Percentiles rank a stretch among this genome's conserved stretches.
These are phyloP conservation scores for Lamproptera curius DNA, from an alignment of 2,888 invertebrate genomes.

Conservation along the genomic window DNA sequence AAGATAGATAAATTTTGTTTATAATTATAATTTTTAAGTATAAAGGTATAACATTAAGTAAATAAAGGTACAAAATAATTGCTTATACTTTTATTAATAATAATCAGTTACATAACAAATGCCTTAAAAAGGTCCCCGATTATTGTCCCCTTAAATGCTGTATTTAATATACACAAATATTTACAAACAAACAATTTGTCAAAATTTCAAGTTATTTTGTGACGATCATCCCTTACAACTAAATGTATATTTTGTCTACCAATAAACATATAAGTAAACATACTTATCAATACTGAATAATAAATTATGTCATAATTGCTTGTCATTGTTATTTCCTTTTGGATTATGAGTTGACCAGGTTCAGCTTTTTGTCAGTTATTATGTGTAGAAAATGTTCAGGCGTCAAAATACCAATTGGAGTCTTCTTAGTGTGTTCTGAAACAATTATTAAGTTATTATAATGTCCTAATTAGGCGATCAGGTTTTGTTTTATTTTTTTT, in stretches of 20 bases:
- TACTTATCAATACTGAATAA: conserved; percentile 19
- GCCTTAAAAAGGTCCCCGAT: conserved; percentile 11
- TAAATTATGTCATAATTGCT: conserved; percentile 5
- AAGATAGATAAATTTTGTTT: too few species aligned
- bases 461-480: too few species aligned
- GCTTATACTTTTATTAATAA: conserved; percentile 16
- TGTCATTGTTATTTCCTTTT: conserved; percentile 43
- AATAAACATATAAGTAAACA: conserved; percentile 14
- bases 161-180: conserved; percentile 17
- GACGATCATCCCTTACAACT: conserved; percentile 16
- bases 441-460: conserved; percentile 20
- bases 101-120: conserved; percentile 22
- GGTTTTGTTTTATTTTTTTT: too few species aligned
- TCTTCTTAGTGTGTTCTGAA: conserved; percentile 45
- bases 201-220: conserved; percentile 15
- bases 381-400: conserved; percentile 83
- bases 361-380: conserved; percentile 50
- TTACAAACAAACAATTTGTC: conserved; percentile 18
- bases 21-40: too few species aligned
- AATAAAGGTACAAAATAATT: conserved; percentile 9
- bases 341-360: conserved; percentile 28
- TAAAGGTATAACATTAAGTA: too few species aligned
- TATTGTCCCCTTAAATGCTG: conserved; percentile 11
- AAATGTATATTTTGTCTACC: conserved; percentile 18
- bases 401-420: conserved; percentile 83